Conservation (phyloP, 1,140 invertebrate genomes). For the Bombus terrestris region DNA sequence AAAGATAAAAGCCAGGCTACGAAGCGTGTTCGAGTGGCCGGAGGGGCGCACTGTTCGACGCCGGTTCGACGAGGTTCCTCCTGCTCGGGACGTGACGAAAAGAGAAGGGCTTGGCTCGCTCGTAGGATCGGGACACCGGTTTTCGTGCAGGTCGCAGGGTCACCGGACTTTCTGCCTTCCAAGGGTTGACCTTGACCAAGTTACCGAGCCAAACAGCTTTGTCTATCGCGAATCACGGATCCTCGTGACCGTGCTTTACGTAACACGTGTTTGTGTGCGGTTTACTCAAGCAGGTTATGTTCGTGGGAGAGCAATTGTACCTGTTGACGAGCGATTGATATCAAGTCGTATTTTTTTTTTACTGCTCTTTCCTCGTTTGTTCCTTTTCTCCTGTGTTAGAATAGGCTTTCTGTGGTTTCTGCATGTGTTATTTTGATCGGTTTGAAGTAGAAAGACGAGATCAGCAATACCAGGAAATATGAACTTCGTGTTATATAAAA, state of each 20-base stretch:
- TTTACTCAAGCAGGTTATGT: not conserved
- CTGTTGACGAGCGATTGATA: not conserved
- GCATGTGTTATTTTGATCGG: not conserved
- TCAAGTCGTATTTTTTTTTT: not conserved
- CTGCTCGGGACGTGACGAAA: not conserved
- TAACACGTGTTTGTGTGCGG: constrained; percentile 32
- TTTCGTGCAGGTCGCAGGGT: constrained; percentile 29
- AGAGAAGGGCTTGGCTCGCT: constrained; percentile 23
- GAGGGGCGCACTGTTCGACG: constrained; percentile 31
- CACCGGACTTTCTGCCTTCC: constrained; percentile 31
- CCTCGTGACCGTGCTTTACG: constrained; percentile 51
- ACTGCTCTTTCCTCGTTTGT: not conserved
- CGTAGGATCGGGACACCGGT: constrained; percentile 16
- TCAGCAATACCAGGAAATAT: not conserved
- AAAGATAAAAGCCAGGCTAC: constrained; percentile 74
- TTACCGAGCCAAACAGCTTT: constrained; percentile 38
- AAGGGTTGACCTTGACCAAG: constrained; percentile 69
- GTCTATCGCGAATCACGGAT: constrained; percentile 28
- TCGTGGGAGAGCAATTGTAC: not conserved
- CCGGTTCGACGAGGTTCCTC: constrained; percentile 15
- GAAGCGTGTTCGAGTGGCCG: constrained; percentile 34
- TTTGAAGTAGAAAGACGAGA: not conserved
- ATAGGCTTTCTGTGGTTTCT: not conserved
- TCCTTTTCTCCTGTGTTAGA: not conserved
- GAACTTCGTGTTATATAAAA: not conserved